Evolutionary conservation across 1,140 invertebrate genomes (phyloP), one percentile per base, ranked within the genome.

Genomic region (Drosophila cardini): DNA sequence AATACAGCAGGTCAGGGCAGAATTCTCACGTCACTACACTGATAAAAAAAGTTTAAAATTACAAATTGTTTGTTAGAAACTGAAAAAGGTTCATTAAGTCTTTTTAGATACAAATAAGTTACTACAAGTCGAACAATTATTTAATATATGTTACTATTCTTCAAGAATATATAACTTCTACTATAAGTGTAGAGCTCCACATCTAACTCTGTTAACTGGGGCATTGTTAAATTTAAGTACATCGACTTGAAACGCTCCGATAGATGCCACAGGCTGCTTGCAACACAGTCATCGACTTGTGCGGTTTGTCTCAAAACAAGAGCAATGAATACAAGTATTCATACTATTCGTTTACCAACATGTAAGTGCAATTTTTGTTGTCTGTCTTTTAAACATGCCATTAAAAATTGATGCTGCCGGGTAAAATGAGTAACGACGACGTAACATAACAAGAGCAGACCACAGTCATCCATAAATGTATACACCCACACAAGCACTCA

Each of bases 321-420:
- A 26, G 53, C 0, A 10, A 3, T 9, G 36, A 38, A 11, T n/a
- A 53, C 32, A 6, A 16, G 13, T 53, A 18, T 9, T 32, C 13
- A 26, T 13, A 52, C 9, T 13, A 21, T 9, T 48, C n/a, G n/a
- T 55, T 52, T 65, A 21, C 16, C 42, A 18, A n/a, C 43, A 15
- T 10, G 36, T 11, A 38, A 11, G 36, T 38, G 36, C 36, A 38
- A 11, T 38, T 38, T 53, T 26, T 42, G 21, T 48, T 46, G 40
- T n/a, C 48, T 34, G 46, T 52, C 62, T 61, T 68, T 61, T 36
- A 69, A 73, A 69, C 36, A 13, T 32, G 58, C 50, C 79, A 82
- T 82, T 71, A 82, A 78, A 81, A 76, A 86, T 86, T 76, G 71
- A 86, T 84, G 79, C 76, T 73, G 75, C 56, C 58, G 81, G 69